Base-by-base conservation (phyloP, 23 tunicate species). In the Phallusia fumigata region DNA sequence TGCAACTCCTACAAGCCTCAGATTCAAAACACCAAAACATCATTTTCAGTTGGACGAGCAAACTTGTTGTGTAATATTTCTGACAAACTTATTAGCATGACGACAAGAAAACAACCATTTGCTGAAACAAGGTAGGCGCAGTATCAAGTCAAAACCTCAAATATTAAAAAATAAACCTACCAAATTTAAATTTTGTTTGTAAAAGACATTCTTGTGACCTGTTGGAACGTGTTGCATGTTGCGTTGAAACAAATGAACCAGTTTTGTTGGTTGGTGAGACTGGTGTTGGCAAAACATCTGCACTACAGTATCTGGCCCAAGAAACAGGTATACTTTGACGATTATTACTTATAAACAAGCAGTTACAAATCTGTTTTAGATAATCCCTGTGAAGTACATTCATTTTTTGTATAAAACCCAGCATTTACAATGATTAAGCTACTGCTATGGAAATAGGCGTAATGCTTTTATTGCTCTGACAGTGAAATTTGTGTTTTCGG, bases 221-320 rank as follows among this genome's bases (percentile, higher is more conserved):
- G 65, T 52, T 94, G 78, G 98, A 94, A 65, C 89, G 90, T 21
- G 74, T 94, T 0, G 83, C 89, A 6, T 58, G 86, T 65, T 92
- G 91, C 74, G 88, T 94, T 21, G 77, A 83, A 72, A 80, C 75
- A n/a, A 75, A 65, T 21, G 98, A 94, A 73, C 98, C 98, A 13
- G 98, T 89, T 24, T 50, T 94, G 36, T 80, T 94, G 19, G 98
- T 94, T 53, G 98, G 98, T 13, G 98, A 94, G 79, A 94, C 98
- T 73, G 98, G 98, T 13, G 98, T 94, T 52, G 98, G 98, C 30
- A 94, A 94, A 86, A 94, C 98, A 2, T 84, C 95, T 33, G 94
- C 81, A 26, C 74, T 94, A 26, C 98, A 94, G 74, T 94, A 88
- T 82, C 86, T 94, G 26, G 98, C 98, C 33, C 89, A 94, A 81